Base-by-base conservation (phyloP, 1,140 invertebrate species). In the Capitella teleta region DNA sequence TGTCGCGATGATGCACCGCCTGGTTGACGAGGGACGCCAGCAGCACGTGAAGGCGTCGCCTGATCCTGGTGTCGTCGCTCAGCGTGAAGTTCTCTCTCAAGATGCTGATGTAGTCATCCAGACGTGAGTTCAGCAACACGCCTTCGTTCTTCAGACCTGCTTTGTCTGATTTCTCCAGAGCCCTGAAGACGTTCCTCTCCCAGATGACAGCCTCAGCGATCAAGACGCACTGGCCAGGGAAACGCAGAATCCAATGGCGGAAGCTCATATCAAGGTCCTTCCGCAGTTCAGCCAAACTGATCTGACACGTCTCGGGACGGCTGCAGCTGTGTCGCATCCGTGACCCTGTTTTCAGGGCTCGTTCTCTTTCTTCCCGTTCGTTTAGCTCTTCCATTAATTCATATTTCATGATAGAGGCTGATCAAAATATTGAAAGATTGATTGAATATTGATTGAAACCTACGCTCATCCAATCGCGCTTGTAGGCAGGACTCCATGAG, bases 191-290 rank as follows among this genome's bases (percentile, higher is more conserved):
- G 16, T 43, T 45, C 26, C 61, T 47, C 47, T 64, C 59, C 64
- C 64, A 70, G 30, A 68, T 52, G n/a, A 70, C 60, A 3, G 58
- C 60, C 44, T 70, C 68, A 1, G 68, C 52, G 1, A 62, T 55
- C 12, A 61, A 30, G 14, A 69, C 66, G 57, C 60, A 66, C 51
- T 69, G 63, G 1, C 57, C 57, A 2, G 68, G 68, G 51, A 64
- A 69, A 18, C 61, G 55, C 18, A 68, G 55, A 49, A 70, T 32
- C 67, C 67, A 70, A 42, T 69, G 65, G 19, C 54, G 43, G 48
- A 63, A 66, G 1, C 56, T 55, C 12, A 60, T 55, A 23, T 56
- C 58, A 18, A 64, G 58, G 19, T 62, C 55, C 16, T 28, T 42
- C 1, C 49, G 50, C 19, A 65, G 30, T 4, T 61, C n/a, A n/a